Percentiles rank a stretch among this genome's conserved stretches.
These are phyloP conservation scores for Ellobium chinense DNA, from an alignment of 2,888 invertebrate genomes.

Conservation along the genomic window DNA sequence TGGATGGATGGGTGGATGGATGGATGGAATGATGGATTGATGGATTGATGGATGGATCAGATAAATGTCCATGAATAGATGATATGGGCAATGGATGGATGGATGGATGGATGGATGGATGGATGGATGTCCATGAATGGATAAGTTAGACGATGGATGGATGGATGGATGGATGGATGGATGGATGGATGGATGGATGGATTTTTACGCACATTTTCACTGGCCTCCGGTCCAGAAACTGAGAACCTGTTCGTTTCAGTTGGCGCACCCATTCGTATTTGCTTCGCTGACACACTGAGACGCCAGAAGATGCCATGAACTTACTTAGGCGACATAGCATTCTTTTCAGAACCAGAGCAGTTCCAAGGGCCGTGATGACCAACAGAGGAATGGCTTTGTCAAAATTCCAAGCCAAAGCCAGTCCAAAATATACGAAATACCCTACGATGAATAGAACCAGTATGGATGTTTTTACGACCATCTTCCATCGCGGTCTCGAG, in stretches of 20 bases:
- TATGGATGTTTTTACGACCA: background rate
- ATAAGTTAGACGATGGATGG: background rate
- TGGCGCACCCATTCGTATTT: background rate
- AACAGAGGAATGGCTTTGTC: background rate
- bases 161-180: background rate
- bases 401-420: conserved; percentile 15
- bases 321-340: background rate
- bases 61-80: background rate
- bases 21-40: background rate
- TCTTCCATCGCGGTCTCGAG: background rate
- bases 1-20: background rate
- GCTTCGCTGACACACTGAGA: background rate
- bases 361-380: background rate
- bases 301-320: background rate
- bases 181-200: background rate
- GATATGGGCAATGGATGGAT: background rate
- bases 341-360: background rate
- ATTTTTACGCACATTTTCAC: conserved; percentile 15
- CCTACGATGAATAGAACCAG: background rate
- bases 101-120: background rate
- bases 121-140: background rate
- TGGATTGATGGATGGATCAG: background rate
- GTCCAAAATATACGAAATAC: background rate
- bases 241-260: background rate
- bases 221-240: background rate